Evolutionary conservation across 2,113 vertebrate genomes (phyloP).

Genomic region (Noctilio leporinus): DNA sequence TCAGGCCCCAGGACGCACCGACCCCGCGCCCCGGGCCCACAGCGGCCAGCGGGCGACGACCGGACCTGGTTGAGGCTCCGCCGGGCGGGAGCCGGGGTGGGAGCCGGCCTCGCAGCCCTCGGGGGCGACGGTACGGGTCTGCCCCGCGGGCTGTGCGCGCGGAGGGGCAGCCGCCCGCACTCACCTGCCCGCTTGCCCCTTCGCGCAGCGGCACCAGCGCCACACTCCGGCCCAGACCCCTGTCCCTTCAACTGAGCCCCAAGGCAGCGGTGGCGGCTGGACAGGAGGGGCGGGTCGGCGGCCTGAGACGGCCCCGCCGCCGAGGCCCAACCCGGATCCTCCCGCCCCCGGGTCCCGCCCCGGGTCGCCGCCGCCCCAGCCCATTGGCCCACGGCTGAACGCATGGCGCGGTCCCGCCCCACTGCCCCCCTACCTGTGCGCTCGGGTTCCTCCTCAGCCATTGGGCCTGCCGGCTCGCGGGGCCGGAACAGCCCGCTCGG

Average conservation of each 20-base stretch:
- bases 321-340: conserved; percentile 47
- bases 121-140: neutral
- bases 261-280: conserved; percentile 36
- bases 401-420: conserved; percentile 35
- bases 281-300: conserved; percentile 54
- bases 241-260: conserved; percentile 68
- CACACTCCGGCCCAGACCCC: conserved; percentile 50
- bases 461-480: neutral
- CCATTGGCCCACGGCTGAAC: conserved; percentile 47
- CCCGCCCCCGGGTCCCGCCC: conserved; percentile 53
- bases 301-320: conserved; percentile 54
- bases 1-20: neutral
- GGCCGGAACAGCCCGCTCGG: neutral
- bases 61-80: too few relatives aligned
- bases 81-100: too few relatives aligned
- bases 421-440: neutral
- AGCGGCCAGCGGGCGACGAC: neutral
- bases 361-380: neutral
- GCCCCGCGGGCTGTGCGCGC: neutral
- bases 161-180: neutral
- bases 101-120: neutral
- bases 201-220: conserved; percentile 20
- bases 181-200: conserved; percentile 60
- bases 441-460: neutral
- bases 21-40: neutral